Conservation (phyloP, 2,888 invertebrate genomes). For the Criorhina ranunculi region DNA sequence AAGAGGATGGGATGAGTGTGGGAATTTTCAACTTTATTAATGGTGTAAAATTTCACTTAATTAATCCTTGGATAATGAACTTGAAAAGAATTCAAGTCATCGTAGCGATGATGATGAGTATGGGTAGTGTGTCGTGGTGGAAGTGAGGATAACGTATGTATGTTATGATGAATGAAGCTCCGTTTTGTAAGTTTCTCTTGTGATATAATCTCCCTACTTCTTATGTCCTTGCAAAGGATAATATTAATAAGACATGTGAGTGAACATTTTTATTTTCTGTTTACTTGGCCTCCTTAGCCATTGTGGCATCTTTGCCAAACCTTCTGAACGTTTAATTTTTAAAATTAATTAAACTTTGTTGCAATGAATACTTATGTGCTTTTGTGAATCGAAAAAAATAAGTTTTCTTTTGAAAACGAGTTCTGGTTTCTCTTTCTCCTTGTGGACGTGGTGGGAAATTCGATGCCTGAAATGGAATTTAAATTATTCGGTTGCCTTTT, state of each 20-base stretch:
- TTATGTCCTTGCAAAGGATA: conserved; percentile 14
- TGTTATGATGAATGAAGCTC: conserved; percentile 50
- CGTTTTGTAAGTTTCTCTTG: conserved; percentile 24
- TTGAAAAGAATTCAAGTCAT: conserved; percentile 18
- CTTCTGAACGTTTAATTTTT: conserved; percentile 3
- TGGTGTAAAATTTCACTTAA: conserved; percentile 72
- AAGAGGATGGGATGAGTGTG: conserved; percentile 54
- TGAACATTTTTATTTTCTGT: not conserved
- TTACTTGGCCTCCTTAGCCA: not conserved
- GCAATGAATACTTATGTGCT: not conserved
- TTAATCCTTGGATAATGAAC: conserved; percentile 67
- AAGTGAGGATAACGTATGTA: not conserved
- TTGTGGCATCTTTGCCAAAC: not conserved
- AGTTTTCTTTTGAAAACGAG: not conserved
- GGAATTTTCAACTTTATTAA: conserved; percentile 62
- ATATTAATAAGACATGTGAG: conserved; percentile 17
- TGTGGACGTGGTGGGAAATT: not conserved
- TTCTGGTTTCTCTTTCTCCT: not conserved
- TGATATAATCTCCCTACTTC: conserved; percentile 10
- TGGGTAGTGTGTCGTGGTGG: not conserved
- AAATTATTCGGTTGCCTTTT: conserved; percentile 28
- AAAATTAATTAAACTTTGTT: conserved; percentile 5
- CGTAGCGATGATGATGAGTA: not conserved
- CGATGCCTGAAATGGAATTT: conserved; percentile 32
- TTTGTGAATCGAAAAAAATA: not conserved